Evolutionary conservation across 2,113 vertebrate genomes (phyloP).

Genomic region (Odontesthes bonariensis): DNA sequence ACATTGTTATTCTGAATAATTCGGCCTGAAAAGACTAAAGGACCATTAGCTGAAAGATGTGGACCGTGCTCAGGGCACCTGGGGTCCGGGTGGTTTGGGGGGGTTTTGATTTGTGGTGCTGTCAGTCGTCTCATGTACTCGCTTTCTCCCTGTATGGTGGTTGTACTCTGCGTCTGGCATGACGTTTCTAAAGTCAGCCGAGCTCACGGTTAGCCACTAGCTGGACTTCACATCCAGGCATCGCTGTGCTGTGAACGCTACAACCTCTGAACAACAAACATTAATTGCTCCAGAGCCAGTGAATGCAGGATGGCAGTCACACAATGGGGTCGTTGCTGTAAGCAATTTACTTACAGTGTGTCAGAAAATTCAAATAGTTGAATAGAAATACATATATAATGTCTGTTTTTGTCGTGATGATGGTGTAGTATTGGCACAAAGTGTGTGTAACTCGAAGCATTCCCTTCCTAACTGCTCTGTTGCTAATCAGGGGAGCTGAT

Average conservation of each 20-base stretch:
- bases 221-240: constrained; percentile 36
- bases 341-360: not conserved
- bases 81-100: not conserved
- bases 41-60: constrained; percentile 32
- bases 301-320: not conserved
- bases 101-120: constrained; percentile 22
- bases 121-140: constrained; percentile 15
- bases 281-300: constrained; percentile 14
- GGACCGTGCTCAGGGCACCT: not conserved
- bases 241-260: constrained; percentile 20
- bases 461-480: too few species aligned
- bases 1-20: constrained; percentile 12
- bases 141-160: constrained; percentile 19
- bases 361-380: not conserved
- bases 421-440: not conserved
- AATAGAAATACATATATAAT: not conserved
- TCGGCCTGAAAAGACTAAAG: constrained; percentile 8
- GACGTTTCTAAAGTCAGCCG: constrained; percentile 66
- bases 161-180: constrained; percentile 34
- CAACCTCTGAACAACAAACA: constrained; percentile 59
- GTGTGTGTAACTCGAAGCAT: not conserved
- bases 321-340: not conserved
- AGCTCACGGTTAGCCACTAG: constrained; percentile 59
- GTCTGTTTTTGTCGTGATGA: too few species aligned
- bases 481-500: too few species aligned